phyloP scores from a whole-genome alignment of 2,113 vertebrate species.

The Callipepla squamata region DNA sequence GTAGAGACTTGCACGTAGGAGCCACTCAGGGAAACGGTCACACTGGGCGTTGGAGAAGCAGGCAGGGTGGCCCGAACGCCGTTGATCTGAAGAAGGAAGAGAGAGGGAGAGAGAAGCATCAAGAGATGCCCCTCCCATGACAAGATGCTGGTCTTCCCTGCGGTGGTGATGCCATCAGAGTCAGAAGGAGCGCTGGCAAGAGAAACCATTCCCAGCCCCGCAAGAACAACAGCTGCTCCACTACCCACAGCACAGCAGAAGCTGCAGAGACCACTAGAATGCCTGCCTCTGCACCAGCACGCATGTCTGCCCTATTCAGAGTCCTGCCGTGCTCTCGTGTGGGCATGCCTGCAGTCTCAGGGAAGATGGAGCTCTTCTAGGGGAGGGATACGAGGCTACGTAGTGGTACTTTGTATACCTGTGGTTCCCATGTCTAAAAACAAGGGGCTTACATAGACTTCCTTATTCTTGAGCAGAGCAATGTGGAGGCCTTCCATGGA shows the following conservation, averaged over 20 bases:
- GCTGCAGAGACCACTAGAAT: not conserved
- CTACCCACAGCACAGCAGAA: rapidly evolving
- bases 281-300: rapidly evolving
- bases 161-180: not conserved
- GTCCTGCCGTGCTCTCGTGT: not conserved
- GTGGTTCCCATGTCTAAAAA: not conserved
- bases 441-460: slow-evolving; percentile 78
- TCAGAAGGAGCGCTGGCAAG: not conserved
- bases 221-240: rapidly evolving
- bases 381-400: not conserved
- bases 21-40: slow-evolving; percentile 26
- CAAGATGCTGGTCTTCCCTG: not conserved
- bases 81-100: slow-evolving; percentile 38
- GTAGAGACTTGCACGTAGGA: slow-evolving; percentile 55
- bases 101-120: not conserved
- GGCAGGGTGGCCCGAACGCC: slow-evolving; percentile 34
- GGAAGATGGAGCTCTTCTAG: not conserved
- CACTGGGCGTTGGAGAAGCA: not conserved
- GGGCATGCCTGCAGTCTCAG: not conserved
- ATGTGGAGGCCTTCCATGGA: slow-evolving; percentile 73
- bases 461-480: slow-evolving; percentile 66
- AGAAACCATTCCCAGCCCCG: not conserved
- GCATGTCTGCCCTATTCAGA: rapidly evolving
- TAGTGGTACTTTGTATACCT: too few species aligned
- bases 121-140: not conserved